Percentiles rank a stretch among this genome's conserved stretches.
phyloP scores from a whole-genome alignment of 2,888 invertebrate genomes.

The Tiphia femorata region DNA sequence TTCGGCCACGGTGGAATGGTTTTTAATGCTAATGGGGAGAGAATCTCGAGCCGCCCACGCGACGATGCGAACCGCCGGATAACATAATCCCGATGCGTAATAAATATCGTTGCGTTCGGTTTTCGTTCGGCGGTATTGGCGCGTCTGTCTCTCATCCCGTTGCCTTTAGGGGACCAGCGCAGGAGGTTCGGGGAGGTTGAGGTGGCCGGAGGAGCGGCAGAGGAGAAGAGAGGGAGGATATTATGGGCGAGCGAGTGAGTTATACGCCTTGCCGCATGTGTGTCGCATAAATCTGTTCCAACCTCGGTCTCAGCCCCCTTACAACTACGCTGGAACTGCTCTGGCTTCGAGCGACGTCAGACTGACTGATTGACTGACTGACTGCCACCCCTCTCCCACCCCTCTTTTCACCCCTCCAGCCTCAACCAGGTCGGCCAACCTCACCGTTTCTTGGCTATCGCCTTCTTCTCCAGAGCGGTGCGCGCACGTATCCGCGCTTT shows the following conservation, averaged over 20 bases:
- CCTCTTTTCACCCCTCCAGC: conserved; percentile 17
- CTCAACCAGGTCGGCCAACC: neutral
- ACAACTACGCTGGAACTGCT: conserved; percentile 44
- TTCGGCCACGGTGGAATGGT: no score
- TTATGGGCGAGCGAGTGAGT: conserved; percentile 68
- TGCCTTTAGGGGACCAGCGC: conserved; percentile 47
- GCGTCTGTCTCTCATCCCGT: conserved; percentile 58
- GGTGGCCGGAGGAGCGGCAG: conserved; percentile 37
- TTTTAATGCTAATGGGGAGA: no score
- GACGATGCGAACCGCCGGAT: conserved; percentile 42
- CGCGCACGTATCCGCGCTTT: no score
- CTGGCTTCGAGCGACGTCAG: conserved; percentile 41
- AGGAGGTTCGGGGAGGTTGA: conserved; percentile 45
- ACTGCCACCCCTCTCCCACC: conserved; percentile 8
- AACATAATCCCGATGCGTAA: conserved; percentile 64
- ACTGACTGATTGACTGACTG: conserved; percentile 52
- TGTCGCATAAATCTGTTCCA: conserved; percentile 68
- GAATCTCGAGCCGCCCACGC: neutral
- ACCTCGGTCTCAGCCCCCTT: conserved; percentile 58
- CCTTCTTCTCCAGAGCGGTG: conserved; percentile 15
- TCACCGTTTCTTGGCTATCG: neutral
- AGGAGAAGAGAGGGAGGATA: conserved; percentile 58
- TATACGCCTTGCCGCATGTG: conserved; percentile 67
- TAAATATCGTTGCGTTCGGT: conserved; percentile 55
- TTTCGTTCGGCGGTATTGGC: conserved; percentile 51